Evolutionary conservation across 2,888 invertebrate species (phyloP).

Genomic region (Trissolcus japonicus): DNA sequence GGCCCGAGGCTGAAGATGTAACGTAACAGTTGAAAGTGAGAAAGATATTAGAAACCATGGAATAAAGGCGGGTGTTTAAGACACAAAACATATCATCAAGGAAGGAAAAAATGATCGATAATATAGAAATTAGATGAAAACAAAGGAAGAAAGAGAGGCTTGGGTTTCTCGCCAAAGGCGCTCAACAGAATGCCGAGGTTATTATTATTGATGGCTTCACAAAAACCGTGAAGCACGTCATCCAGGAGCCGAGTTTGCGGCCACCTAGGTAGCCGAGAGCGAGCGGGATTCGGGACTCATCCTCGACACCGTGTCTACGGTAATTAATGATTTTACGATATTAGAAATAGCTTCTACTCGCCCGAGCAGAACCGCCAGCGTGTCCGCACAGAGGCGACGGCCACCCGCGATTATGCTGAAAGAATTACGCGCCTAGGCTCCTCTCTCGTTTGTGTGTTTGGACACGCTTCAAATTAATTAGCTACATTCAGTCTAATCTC

Average conservation of each 20-base stretch:
- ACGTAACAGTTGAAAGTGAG: too few species aligned
- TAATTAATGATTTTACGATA: slow-evolving; percentile 73
- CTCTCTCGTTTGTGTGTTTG: slow-evolving; percentile 48
- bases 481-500: slow-evolving; percentile 55
- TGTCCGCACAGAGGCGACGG: slow-evolving; percentile 58
- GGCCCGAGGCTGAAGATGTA: too few species aligned
- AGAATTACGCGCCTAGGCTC: slow-evolving; percentile 53
- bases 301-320: slow-evolving; percentile 64
- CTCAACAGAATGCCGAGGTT: slow-evolving; percentile 59
- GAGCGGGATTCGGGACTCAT: slow-evolving; percentile 60
- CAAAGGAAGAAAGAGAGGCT: slow-evolving; percentile 51
- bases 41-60: too few species aligned
- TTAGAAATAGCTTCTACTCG: slow-evolving; percentile 67
- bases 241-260: slow-evolving; percentile 66
- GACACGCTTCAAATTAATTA: slow-evolving; percentile 59
- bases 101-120: slow-evolving; percentile 43
- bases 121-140: slow-evolving; percentile 33
- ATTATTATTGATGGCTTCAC: slow-evolving; percentile 70
- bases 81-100: slow-evolving; percentile 12
- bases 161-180: slow-evolving; percentile 53
- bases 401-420: slow-evolving; percentile 59
- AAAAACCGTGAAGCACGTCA: slow-evolving; percentile 70
- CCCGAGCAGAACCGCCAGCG: slow-evolving; percentile 60
- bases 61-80: not conserved
- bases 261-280: slow-evolving; percentile 69